Conservation (phyloP, 2,888 invertebrate genomes). For the Buathra laborator region DNA sequence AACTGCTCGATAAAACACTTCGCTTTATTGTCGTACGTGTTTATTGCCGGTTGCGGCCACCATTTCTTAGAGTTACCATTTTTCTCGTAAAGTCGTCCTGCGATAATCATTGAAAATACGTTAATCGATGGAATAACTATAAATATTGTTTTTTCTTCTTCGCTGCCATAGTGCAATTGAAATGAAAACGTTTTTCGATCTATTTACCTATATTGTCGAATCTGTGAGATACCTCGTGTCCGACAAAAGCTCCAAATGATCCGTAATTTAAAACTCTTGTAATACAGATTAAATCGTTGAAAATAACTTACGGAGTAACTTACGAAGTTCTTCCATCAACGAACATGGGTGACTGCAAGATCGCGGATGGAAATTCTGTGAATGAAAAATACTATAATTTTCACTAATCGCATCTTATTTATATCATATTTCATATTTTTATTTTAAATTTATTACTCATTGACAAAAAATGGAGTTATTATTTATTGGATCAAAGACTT, state of each 20-base stretch:
- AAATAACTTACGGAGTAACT: too few species aligned
- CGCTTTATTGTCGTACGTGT: constrained; percentile 88
- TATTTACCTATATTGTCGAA: background rate
- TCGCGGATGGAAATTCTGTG: background rate
- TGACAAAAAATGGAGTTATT: background rate
- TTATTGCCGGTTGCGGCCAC: constrained; percentile 89
- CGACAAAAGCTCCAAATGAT: background rate
- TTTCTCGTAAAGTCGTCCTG: constrained; percentile 92
- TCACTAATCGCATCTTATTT: background rate
- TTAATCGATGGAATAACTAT: background rate
- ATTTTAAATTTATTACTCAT: background rate
- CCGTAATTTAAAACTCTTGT: background rate
- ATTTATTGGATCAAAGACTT: background rate
- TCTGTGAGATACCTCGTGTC: background rate
- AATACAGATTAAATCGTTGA: background rate
- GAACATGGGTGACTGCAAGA: background rate
- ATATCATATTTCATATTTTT: too few species aligned
- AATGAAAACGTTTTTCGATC: background rate
- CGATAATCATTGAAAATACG: background rate
- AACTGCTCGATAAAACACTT: constrained; percentile 90
- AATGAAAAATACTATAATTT: background rate
- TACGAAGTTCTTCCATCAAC: background rate
- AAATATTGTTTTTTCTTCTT: too few species aligned
- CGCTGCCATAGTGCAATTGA: too few species aligned
- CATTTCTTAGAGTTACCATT: constrained; percentile 91